Evolutionary conservation across 2,113 vertebrate genomes (phyloP).

Genomic region (Myotis lucifugus): DNA sequence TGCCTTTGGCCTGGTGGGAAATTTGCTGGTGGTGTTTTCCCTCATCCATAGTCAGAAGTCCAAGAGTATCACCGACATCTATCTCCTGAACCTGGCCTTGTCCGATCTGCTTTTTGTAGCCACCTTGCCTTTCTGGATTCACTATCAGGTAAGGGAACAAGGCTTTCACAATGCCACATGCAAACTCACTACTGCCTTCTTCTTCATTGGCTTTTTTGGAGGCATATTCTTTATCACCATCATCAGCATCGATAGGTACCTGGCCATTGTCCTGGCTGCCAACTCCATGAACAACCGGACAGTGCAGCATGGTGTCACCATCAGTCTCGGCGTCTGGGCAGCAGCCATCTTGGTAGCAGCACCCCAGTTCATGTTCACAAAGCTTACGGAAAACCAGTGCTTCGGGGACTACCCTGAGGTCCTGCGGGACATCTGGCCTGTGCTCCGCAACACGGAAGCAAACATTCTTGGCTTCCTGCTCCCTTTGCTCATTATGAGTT

Average conservation of each 20-base stretch:
- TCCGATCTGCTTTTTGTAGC: conserved; percentile 91
- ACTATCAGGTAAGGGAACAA: conserved; percentile 84
- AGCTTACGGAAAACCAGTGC: conserved; percentile 67
- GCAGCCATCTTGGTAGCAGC: conserved; percentile 87
- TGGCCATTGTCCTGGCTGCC: conserved; percentile 92
- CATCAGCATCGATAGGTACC: conserved; percentile 93
- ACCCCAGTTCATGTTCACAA: conserved; percentile 88
- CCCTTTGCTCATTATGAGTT: conserved; percentile 88
- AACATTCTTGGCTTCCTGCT: conserved; percentile 88
- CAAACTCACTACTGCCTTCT: conserved; percentile 86
- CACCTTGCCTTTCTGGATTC: conserved; percentile 91
- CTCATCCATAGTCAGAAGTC: conserved; percentile 82
- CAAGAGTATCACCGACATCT: conserved; percentile 93
- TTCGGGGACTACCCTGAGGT: conserved; percentile 70
- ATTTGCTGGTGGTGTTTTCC: conserved; percentile 90
- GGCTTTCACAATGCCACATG: conserved; percentile 86
- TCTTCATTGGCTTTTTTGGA: conserved; percentile 89
- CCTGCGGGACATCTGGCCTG: conserved; percentile 85
- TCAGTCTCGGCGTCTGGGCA: conserved; percentile 86
- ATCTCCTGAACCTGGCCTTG: conserved; percentile 92
- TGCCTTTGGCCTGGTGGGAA: conserved; percentile 89
- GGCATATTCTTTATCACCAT: conserved; percentile 93
- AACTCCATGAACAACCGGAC: conserved; percentile 87
- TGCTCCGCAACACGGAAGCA: conserved; percentile 85
- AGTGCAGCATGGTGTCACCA: conserved; percentile 80